Percentiles rank a stretch among this genome's conserved stretches.
Evolutionary conservation across 2,113 vertebrate genomes (phyloP).

Genomic region (Apistogramma diplotaenia): DNA sequence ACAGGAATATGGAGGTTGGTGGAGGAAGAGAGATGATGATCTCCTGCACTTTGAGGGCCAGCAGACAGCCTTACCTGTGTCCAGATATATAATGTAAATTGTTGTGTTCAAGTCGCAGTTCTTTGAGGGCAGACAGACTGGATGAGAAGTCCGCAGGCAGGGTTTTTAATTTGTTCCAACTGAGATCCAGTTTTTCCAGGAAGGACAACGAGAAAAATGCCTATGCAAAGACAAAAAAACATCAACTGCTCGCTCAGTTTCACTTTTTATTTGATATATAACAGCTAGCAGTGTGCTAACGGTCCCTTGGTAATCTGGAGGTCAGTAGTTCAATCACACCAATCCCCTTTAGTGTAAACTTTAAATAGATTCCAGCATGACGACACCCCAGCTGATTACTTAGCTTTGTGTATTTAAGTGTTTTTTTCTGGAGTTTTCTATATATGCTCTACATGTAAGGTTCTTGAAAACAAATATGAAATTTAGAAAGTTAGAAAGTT

Average conservation of each 20-base stretch:
- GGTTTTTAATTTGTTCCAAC: slow-evolving; percentile 61
- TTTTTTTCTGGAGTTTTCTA: background rate
- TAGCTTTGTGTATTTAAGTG: no score
- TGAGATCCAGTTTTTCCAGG: slow-evolving; percentile 78
- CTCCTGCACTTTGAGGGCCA: background rate
- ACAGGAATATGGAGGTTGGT: background rate
- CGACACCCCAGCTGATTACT: no score
- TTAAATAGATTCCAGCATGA: no score
- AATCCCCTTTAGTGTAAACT: no score
- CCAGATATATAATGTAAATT: slow-evolving; percentile 45
- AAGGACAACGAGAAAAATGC: slow-evolving; percentile 73
- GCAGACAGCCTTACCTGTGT: slow-evolving; percentile 44
- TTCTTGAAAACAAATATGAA: background rate
- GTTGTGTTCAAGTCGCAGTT: slow-evolving; percentile 73
- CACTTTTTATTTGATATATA: background rate
- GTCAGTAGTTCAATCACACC: no score
- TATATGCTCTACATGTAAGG: rapidly evolving
- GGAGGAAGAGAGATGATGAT: background rate
- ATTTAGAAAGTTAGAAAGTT: no score
- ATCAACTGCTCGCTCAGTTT: background rate
- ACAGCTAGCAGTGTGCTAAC: background rate
- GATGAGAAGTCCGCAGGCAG: slow-evolving; percentile 70
- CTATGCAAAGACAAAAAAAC: slow-evolving; percentile 1
- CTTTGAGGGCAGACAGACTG: slow-evolving; percentile 65
- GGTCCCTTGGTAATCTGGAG: background rate